Percentiles rank a stretch among this genome's conserved stretches.
These are phyloP conservation scores for Zeuzera pyrina DNA, from an alignment of 2,888 invertebrate genomes.

Conservation along the genomic window DNA sequence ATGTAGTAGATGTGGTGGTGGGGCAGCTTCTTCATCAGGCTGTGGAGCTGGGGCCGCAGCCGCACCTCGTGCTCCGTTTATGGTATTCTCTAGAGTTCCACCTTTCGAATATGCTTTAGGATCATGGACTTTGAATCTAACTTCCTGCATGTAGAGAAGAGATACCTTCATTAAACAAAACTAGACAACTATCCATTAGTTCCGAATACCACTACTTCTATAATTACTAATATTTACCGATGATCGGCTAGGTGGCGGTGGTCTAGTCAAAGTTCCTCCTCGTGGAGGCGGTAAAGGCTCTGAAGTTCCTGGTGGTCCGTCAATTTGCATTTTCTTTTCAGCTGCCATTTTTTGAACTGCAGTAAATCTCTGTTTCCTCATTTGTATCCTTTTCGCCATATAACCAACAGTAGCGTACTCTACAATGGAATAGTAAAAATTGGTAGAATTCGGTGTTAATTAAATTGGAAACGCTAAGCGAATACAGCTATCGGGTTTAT, in stretches of 20 bases:
- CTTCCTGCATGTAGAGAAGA: slow-evolving; percentile 74
- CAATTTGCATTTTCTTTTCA: slow-evolving; percentile 78
- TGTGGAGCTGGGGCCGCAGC: slow-evolving; percentile 61
- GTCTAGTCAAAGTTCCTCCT: slow-evolving; percentile 4
- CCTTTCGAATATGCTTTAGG: slow-evolving; percentile 89
- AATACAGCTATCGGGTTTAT: too few relatives aligned
- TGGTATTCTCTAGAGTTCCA: slow-evolving; percentile 85
- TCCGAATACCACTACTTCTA: neutral
- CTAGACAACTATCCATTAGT: too few relatives aligned
- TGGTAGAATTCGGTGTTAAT: neutral
- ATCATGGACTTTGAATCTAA: slow-evolving; percentile 90
- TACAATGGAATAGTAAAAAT: slow-evolving; percentile 54
- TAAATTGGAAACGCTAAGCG: too few relatives aligned
- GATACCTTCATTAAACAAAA: neutral
- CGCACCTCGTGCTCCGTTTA: slow-evolving; percentile 78
- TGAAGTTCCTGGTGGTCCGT: slow-evolving; percentile 53
- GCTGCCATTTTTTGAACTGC: slow-evolving; percentile 93
- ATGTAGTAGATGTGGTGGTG: slow-evolving; percentile 83
- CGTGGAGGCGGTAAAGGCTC: slow-evolving; percentile 33
- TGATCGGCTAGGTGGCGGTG: slow-evolving; percentile 3
- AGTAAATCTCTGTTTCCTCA: slow-evolving; percentile 94
- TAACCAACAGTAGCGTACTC: slow-evolving; percentile 99
- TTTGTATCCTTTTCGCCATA: slow-evolving; percentile 97
- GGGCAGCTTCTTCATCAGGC: slow-evolving; percentile 75
- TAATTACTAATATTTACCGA: slow-evolving; percentile 3